Evolutionary conservation across 35 echinoderm and acorn worm species (phyloP), one percentile per base, ranked within the genome.

Genomic region (Nesometra sesokonis): DNA sequence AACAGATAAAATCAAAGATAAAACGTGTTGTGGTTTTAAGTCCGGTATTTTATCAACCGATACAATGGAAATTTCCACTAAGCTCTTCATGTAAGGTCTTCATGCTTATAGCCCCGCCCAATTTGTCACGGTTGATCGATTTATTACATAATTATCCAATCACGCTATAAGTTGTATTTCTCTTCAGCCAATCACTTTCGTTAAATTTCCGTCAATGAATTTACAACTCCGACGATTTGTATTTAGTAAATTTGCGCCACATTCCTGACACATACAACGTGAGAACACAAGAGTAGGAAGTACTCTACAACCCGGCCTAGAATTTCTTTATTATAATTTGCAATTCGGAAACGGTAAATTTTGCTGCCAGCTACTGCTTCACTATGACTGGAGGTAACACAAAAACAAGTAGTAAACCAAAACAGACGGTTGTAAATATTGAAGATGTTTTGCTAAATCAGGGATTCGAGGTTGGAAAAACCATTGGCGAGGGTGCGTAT

Each of bases 391-490:
- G 52, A 67, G 52, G 52, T 9, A 67, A 67, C 23, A 27, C 52
- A 13, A 67, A 11, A 67, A 17, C 52, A 3, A 19, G 7, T 2
- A 67, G 2, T 11, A 67, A 67, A 67, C 23, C 52, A 11, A 67
- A 67, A 67, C 52, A 67, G 2, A 27, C 52, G 23, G 9, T 27
- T 27, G 52, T 67, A 11, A 67, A 67, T 27, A 27, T 67, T 67
- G 52, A 78, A 32, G 82, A 92, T n/a, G 89, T 97, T 30, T 86
- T 97, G 82, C 37, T 47, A 21, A 76, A 81, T 13, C 89, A 38
- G 9, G 94, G 94, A 83, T 97, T 88, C 46, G 79, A 80, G 36
- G 30, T 97, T n/a, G 84, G 91, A 8, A 46, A 91, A 30, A 88
- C 46, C 52, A 67, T 67, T 19, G 52, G 52, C 52, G 52, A 67